Percentiles rank a stretch among this genome's conserved stretches.
Evolutionary conservation across 2,113 vertebrate species (phyloP).

Genomic region (Orcinus orca): DNA sequence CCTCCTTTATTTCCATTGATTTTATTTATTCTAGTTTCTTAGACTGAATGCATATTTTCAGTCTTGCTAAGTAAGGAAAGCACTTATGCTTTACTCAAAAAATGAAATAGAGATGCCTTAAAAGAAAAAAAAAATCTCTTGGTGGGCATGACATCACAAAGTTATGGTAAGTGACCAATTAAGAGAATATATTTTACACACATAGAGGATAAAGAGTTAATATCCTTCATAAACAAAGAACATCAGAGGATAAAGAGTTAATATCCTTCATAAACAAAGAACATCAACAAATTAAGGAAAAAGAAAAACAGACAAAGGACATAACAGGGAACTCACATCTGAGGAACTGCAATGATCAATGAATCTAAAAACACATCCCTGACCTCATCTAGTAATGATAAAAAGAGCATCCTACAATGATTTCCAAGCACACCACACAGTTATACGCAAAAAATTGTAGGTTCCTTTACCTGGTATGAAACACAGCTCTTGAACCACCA

Average conservation of each 20-base stretch:
- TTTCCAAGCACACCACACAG: not conserved
- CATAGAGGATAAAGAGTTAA: not conserved
- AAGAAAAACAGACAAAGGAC: not conserved
- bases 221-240: not conserved
- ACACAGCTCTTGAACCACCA: not conserved
- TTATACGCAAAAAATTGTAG: not conserved
- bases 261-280: not conserved
- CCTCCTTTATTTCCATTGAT: not conserved
- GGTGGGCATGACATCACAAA: not conserved
- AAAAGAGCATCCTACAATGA: not conserved
- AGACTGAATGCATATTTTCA: not conserved
- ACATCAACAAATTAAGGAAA: not conserved
- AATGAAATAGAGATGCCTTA: not conserved
- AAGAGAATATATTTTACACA: not conserved
- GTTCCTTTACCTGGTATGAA: not conserved
- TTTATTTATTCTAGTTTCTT: not conserved
- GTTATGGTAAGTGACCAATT: not conserved
- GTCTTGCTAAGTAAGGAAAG: not conserved
- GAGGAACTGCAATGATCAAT: not conserved
- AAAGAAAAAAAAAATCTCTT: not conserved
- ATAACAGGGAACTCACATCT: not conserved
- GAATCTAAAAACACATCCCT: not conserved
- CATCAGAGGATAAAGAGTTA: not conserved
- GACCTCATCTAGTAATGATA: not conserved
- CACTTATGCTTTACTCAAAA: not conserved